phyloP scores from a whole-genome alignment of 1,140 invertebrate genomes.

The Tribolium castaneum region DNA sequence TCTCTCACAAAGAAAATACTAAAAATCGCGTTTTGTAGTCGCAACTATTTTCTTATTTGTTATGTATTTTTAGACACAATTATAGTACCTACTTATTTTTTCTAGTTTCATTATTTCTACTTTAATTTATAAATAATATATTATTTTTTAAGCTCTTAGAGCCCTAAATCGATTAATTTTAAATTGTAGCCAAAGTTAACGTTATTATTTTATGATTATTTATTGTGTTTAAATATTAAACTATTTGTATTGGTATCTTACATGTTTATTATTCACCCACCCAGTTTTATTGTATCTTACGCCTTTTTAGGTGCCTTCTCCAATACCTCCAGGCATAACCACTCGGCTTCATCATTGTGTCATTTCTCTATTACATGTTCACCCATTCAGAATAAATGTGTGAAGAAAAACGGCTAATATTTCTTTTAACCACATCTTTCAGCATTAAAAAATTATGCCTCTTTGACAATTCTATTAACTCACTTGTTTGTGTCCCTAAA shows the following conservation, averaged over 20 bases:
- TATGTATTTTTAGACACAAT: conserved; percentile 39
- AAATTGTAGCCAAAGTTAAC: conserved; percentile 57
- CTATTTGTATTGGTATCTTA: conserved; percentile 47
- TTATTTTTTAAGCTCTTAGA: conserved; percentile 51
- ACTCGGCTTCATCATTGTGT: conserved; percentile 49
- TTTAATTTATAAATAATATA: conserved; percentile 55
- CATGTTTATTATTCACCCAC: conserved; percentile 30
- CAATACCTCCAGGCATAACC: conserved; percentile 43
- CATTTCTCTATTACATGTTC: conserved; percentile 46
- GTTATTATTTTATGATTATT: conserved; percentile 51
- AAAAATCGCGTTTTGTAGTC: conserved; percentile 40
- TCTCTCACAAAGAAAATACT: conserved; percentile 13
- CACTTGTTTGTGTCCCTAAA: too few species aligned
- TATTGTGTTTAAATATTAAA: conserved; percentile 53
- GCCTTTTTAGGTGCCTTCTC: conserved; percentile 59
- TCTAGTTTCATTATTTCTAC: conserved; percentile 49
- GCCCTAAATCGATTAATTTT: conserved; percentile 49
- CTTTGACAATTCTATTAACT: too few species aligned
- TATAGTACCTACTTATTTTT: conserved; percentile 46
- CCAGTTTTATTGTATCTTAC: conserved; percentile 45
- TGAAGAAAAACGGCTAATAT: conserved; percentile 48
- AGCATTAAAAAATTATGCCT: background rate
- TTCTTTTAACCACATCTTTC: background rate
- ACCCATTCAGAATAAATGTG: conserved; percentile 57
- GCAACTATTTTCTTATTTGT: conserved; percentile 40